These are phyloP conservation scores for Thalassophryne amazonica DNA, from an alignment of 2,797 vertebrate genomes.

Conservation along the genomic window DNA sequence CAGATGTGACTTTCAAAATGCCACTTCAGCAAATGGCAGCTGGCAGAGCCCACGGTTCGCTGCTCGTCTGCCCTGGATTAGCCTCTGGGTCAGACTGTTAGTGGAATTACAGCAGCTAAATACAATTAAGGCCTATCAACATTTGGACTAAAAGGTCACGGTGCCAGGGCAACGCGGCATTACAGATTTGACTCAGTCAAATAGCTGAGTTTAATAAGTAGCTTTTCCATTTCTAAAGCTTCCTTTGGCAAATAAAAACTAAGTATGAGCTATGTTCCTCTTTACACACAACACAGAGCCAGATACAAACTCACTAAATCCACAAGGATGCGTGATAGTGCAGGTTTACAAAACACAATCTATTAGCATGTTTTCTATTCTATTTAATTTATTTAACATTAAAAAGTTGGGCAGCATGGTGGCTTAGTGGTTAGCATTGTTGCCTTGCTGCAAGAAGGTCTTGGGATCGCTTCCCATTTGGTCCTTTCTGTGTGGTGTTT, in stretches of 20 bases:
- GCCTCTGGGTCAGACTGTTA: conserved; percentile 62
- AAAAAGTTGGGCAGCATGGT: too few relatives aligned
- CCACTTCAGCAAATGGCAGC: conserved; percentile 63
- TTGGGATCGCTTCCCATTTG: too few relatives aligned
- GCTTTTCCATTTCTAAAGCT: conserved; percentile 42
- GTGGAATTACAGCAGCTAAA: conserved; percentile 72
- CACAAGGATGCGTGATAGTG: too few relatives aligned
- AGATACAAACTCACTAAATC: not conserved
- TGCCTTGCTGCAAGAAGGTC: too few relatives aligned
- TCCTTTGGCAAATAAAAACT: conserved; percentile 7
- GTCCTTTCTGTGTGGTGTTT: too few relatives aligned
- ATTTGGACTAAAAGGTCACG: conserved; percentile 64
- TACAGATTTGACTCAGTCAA: conserved; percentile 38
- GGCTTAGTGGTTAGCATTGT: too few relatives aligned
- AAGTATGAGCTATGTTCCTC: conserved; percentile 16
- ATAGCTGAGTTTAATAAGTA: conserved; percentile 48
- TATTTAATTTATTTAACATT: too few relatives aligned
- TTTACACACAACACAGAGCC: not conserved
- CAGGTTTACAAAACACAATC: too few relatives aligned
- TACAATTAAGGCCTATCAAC: conserved; percentile 70
- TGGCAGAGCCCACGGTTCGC: conserved; percentile 45
- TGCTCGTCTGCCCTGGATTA: conserved; percentile 59
- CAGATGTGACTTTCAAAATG: conserved; percentile 59
- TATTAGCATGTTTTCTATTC: too few relatives aligned
- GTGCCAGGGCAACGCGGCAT: conserved; percentile 38